Evolutionary conservation across 2,888 invertebrate genomes (phyloP).

Genomic region (Electrophaes corylata): DNA sequence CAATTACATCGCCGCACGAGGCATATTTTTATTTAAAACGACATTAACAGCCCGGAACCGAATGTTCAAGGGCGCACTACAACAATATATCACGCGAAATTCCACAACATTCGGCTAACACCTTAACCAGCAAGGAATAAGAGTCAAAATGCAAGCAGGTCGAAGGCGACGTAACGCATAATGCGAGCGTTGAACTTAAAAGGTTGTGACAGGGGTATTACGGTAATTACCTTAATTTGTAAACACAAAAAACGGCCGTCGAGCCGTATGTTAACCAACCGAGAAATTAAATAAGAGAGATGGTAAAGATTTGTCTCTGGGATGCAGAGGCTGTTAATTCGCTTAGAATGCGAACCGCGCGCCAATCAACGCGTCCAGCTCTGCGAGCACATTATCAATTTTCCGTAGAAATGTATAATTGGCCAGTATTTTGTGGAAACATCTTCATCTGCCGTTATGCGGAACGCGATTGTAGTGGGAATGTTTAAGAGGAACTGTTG

Average conservation of each 20-base stretch:
- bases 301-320: conserved; percentile 34
- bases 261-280: conserved; percentile 58
- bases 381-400: conserved; percentile 60
- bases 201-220: conserved; percentile 80
- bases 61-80: conserved; percentile 65
- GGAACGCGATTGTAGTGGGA: conserved; percentile 36
- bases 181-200: conserved; percentile 79
- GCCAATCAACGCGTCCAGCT: conserved; percentile 54
- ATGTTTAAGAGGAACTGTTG: conserved; percentile 21
- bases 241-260: conserved; percentile 75
- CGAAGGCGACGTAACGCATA: conserved; percentile 52
- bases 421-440: conserved; percentile 49
- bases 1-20: conserved; percentile 62
- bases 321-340: conserved; percentile 16
- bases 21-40: conserved; percentile 70
- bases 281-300: conserved; percentile 63
- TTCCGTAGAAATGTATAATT: conserved; percentile 57
- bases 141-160: conserved; percentile 51
- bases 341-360: conserved; percentile 52
- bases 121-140: conserved; percentile 58
- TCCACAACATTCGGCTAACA: conserved; percentile 56
- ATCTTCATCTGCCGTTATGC: conserved; percentile 44
- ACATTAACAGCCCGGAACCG: conserved; percentile 77
- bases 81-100: conserved; percentile 66
- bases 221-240: conserved; percentile 81